Conservation (phyloP, 2,113 vertebrate genomes). For the Crotalus horridus region DNA sequence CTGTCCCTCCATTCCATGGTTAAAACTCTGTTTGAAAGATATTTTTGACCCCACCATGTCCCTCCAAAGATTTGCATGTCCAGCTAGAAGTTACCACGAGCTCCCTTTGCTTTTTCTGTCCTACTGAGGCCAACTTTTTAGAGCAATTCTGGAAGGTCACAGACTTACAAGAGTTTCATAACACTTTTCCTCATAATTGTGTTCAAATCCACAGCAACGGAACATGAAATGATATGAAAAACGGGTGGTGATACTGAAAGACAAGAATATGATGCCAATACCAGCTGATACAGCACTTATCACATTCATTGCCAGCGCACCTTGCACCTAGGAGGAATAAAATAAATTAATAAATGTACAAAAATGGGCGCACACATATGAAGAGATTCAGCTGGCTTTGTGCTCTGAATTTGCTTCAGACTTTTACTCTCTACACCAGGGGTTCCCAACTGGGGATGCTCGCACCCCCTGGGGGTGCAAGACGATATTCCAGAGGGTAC, state of each 20-base stretch:
- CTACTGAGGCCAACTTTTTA: neutral
- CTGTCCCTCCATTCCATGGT: neutral
- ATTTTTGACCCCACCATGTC: neutral
- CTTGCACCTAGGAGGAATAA: constrained; percentile 1
- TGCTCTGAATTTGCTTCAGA: neutral
- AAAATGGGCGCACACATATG: fast-evolving
- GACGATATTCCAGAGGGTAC: too few species aligned
- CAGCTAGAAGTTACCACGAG: neutral
- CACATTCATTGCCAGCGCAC: constrained; percentile 8
- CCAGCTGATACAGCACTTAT: neutral
- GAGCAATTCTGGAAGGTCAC: neutral
- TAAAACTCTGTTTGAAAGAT: neutral
- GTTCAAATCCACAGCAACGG: fast-evolving
- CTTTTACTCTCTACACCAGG: too few species aligned
- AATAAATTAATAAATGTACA: neutral
- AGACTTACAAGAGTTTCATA: neutral
- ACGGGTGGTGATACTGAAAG: fast-evolving
- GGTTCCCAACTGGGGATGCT: too few species aligned
- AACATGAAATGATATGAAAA: fast-evolving
- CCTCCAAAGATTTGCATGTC: neutral
- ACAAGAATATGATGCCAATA: neutral
- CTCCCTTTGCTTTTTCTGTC: neutral
- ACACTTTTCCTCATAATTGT: fast-evolving
- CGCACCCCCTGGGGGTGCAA: too few species aligned
- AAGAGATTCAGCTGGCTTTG: neutral